These are phyloP conservation scores for Orestias chungarensis DNA, from an alignment of 2,797 vertebrate genomes.

Conservation along the genomic window DNA sequence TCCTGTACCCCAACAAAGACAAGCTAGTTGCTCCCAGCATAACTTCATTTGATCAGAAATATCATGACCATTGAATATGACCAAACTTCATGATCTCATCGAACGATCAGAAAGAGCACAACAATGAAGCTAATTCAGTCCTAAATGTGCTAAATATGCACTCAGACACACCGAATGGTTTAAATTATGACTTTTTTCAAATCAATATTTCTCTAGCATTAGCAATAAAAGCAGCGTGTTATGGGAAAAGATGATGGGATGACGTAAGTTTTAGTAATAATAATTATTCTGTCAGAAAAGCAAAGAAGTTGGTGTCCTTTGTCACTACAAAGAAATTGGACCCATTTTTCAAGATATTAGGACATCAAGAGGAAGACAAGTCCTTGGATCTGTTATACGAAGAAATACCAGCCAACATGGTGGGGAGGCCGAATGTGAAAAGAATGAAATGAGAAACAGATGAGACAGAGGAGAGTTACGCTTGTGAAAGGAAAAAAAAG, in stretches of 20 bases:
- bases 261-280: conserved; percentile 18
- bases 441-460: conserved; percentile 18
- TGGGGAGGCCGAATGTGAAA: conserved; percentile 21
- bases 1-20: background rate
- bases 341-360: conserved; percentile 29
- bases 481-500: conserved; percentile 36
- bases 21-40: background rate
- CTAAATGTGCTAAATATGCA: conserved; percentile 6
- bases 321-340: background rate
- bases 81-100: background rate
- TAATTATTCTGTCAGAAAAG: conserved; percentile 8
- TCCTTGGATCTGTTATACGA: conserved; percentile 33
- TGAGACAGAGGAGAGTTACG: conserved; percentile 15
- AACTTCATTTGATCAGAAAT: background rate
- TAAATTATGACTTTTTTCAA: conserved; percentile 1
- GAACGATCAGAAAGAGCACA: background rate
- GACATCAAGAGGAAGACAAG: conserved; percentile 22
- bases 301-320: background rate
- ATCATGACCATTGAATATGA: background rate
- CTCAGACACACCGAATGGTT: background rate
- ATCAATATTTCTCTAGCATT: conserved; percentile 14
- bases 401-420: conserved; percentile 23
- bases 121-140: background rate
- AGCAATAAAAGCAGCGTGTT: background rate
- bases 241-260: conserved; percentile 7